phyloP scores from a whole-genome alignment of 1,140 invertebrate genomes.

The Zelostemma sp. region DNA sequence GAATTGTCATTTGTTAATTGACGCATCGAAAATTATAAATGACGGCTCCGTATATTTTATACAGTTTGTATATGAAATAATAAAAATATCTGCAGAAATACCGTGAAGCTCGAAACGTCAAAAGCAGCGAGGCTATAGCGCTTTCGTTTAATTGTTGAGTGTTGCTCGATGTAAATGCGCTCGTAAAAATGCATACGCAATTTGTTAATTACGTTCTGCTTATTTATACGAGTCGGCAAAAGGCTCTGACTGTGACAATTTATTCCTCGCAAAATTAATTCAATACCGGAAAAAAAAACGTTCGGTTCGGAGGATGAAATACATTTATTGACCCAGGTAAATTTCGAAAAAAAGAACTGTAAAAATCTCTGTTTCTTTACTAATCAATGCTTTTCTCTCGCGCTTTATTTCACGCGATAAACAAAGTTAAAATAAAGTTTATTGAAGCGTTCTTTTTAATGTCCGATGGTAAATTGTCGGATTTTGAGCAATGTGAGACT shows the following conservation, averaged over 20 bases:
- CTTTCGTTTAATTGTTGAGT: slow-evolving; percentile 45
- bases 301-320: no score
- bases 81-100: slow-evolving; percentile 35
- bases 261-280: background rate
- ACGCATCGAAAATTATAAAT: slow-evolving; percentile 48
- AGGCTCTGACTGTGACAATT: background rate
- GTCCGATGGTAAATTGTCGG: slow-evolving; percentile 6
- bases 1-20: slow-evolving; percentile 50
- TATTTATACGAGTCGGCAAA: background rate
- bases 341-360: no score
- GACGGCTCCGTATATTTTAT: slow-evolving; percentile 43
- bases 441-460: background rate
- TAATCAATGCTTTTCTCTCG: background rate
- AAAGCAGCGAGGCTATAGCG: slow-evolving; percentile 35
- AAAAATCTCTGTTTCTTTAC: no score
- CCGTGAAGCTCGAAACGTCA: slow-evolving; percentile 41
- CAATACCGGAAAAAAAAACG: background rate
- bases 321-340: no score
- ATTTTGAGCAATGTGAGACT: slow-evolving; percentile 1
- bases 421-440: background rate
- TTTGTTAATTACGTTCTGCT: slow-evolving; percentile 44
- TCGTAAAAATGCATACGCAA: slow-evolving; percentile 40
- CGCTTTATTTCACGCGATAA: background rate
- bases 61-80: slow-evolving; percentile 40
- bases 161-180: slow-evolving; percentile 34